Base-by-base conservation (phyloP, 1,140 invertebrate genomes). In the Lasaia peninsularis region DNA sequence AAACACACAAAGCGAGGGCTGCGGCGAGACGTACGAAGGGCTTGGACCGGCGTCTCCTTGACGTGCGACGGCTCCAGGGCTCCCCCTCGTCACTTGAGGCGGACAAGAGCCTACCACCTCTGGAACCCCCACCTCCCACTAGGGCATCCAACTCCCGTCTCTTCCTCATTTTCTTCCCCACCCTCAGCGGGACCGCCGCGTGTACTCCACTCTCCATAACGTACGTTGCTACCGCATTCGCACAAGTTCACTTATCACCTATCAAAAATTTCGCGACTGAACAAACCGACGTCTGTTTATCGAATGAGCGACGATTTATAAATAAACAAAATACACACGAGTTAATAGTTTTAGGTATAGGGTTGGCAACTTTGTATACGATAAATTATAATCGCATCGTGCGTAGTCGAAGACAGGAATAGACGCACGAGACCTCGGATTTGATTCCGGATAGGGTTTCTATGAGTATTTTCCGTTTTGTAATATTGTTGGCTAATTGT, bases 151-250 rank as follows among this genome's bases (percentile, higher is more conserved):
- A 67, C 73, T 92, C 91, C 65, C 91, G 83, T 58, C 91, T 80
- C 67, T 92, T 92, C 55, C 91, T 82, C 91, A 92, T 92, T 78
- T 92, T 92, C 80, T 92, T 92, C 56, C 91, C 91, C 28, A 89
- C 88, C 56, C 90, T 74, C 51, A 89, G 73, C 67, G 89, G 89
- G 67, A 86, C 89, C n/a, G 72, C 74, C 63, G 79, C 78, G 63
- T 80, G 81, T 63, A 80, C 80, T 55, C 70, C 80, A 58, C 85
- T 87, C 75, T 85, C 82, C 82, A 88, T 86, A 56, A n/a, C 60
- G 60, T 51, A 53, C 21, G 63, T 64, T 71, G 80, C 80, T 85
- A 84, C 75, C 81, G 81, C 67, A 62, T 59, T 69, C 75, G 59
- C 81, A 80, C 80, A 60, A 58, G 71, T 73, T 72, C 69, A 73